A percentile compares a stretch with the other conserved stretches of the same genome.
phyloP scores from a whole-genome alignment of 2,113 vertebrate genomes.

The Sylvilagus bachmani region DNA sequence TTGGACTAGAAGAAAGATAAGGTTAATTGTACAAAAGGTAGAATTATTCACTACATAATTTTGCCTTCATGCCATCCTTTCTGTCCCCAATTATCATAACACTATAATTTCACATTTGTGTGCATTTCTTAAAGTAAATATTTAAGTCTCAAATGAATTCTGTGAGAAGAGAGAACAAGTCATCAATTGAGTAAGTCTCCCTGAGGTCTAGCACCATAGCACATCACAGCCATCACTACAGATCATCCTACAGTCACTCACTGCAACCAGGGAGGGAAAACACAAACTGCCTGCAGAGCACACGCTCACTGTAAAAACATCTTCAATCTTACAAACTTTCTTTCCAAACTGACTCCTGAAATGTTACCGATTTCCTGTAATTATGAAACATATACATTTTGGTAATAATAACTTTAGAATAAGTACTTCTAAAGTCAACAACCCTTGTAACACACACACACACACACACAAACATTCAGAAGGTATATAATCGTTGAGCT shows the following conservation, averaged over 20 bases:
- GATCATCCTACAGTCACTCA: neutral
- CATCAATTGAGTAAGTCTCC: neutral
- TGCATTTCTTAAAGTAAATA: neutral
- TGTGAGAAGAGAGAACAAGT: neutral
- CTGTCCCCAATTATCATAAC: neutral
- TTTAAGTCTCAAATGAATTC: slow-evolving; percentile 10
- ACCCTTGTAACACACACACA: neutral
- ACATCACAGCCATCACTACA: neutral
- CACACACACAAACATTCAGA: neutral
- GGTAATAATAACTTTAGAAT: neutral
- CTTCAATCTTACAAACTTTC: neutral
- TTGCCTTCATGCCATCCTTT: neutral
- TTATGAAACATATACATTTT: neutral
- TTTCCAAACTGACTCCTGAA: slow-evolving; percentile 8
- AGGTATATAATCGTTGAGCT: neutral
- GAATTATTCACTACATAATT: slow-evolving; percentile 63
- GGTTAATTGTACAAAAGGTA: slow-evolving; percentile 75
- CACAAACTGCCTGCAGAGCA: neutral
- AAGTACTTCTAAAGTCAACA: slow-evolving; percentile 15
- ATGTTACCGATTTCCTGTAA: neutral
- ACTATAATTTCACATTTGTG: slow-evolving; percentile 3
- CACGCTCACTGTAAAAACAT: neutral
- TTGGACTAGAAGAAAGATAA: slow-evolving; percentile 90
- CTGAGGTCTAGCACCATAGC: neutral
- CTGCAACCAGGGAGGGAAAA: neutral